These are phyloP conservation scores for Chanos chanos DNA, from an alignment of 2,797 vertebrate species.

Conservation along the genomic window DNA sequence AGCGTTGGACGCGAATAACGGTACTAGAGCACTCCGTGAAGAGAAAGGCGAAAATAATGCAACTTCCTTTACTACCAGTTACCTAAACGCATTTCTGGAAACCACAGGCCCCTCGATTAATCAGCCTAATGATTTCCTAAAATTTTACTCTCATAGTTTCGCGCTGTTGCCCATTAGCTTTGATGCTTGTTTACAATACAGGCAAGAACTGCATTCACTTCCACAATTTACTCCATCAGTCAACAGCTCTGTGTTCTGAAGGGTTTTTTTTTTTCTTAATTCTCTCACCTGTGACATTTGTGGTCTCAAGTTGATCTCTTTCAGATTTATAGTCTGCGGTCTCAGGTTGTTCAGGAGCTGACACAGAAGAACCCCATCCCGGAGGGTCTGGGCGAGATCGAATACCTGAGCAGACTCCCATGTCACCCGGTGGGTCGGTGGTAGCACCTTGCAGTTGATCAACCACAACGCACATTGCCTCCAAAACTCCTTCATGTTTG, in stretches of 20 bases:
- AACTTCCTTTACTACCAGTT: too few species aligned
- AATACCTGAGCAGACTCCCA: slow-evolving; percentile 95
- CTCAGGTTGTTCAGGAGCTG: slow-evolving; percentile 94
- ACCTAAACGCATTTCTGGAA: too few species aligned
- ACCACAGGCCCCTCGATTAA: too few species aligned
- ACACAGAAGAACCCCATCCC: slow-evolving; percentile 93
- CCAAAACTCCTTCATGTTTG: slow-evolving; percentile 88
- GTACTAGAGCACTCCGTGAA: slow-evolving; percentile 7
- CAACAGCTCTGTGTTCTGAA: not conserved
- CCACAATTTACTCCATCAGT: too few species aligned
- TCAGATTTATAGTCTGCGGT: slow-evolving; percentile 87
- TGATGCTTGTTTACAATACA: not conserved
- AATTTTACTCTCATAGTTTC: not conserved
- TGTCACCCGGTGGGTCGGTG: slow-evolving; percentile 89
- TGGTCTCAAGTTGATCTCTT: slow-evolving; percentile 93
- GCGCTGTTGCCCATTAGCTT: not conserved
- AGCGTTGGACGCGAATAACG: slow-evolving; percentile 32
- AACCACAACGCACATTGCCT: slow-evolving; percentile 92
- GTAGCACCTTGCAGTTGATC: slow-evolving; percentile 92
- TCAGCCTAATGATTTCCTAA: too few species aligned
- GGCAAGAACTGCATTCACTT: too few species aligned
- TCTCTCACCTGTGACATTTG: slow-evolving; percentile 93
- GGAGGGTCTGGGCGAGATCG: slow-evolving; percentile 91
- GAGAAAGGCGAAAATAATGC: too few species aligned
- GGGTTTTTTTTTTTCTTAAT: too few species aligned